These are phyloP conservation scores for Vulpes vulpes DNA, from an alignment of 2,113 vertebrate species.

Conservation along the genomic window DNA sequence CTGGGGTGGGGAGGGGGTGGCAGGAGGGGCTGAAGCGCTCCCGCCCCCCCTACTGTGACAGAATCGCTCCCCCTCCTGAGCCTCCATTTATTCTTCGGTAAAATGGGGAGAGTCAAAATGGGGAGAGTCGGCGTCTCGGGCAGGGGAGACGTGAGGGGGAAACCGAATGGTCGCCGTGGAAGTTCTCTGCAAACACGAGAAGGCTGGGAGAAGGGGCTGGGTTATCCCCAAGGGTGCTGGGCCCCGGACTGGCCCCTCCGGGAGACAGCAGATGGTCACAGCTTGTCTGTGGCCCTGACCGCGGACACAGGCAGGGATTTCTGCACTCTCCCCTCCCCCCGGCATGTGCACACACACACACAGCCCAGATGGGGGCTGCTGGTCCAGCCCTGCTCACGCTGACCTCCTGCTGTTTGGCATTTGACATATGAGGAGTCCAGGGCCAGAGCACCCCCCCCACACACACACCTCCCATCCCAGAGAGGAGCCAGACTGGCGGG, in stretches of 20 bases:
- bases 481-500: conserved; percentile 70
- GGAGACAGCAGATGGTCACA: conserved; percentile 87
- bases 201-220: neutral
- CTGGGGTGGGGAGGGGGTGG: neutral
- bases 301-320: conserved; percentile 83
- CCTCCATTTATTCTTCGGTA: neutral
- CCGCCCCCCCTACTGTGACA: neutral
- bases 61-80: neutral
- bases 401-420: conserved; percentile 88
- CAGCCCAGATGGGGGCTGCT: conserved; percentile 87
- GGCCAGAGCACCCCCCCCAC: conserved; percentile 40
- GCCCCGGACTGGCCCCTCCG: conserved; percentile 60
- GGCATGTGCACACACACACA: neutral
- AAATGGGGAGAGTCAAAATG: conserved; percentile 9
- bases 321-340: conserved; percentile 74
- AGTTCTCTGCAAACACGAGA: conserved; percentile 22
- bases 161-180: neutral
- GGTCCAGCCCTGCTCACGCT: conserved; percentile 75
- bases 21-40: neutral
- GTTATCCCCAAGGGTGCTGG: conserved; percentile 43
- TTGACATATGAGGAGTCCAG: conserved; percentile 86
- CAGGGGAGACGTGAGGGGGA: neutral
- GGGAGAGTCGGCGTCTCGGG: neutral
- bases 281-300: conserved; percentile 87
- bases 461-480: neutral